Conservation (phyloP, 1,140 invertebrate species). For the Brachionus koreanus region DNA sequence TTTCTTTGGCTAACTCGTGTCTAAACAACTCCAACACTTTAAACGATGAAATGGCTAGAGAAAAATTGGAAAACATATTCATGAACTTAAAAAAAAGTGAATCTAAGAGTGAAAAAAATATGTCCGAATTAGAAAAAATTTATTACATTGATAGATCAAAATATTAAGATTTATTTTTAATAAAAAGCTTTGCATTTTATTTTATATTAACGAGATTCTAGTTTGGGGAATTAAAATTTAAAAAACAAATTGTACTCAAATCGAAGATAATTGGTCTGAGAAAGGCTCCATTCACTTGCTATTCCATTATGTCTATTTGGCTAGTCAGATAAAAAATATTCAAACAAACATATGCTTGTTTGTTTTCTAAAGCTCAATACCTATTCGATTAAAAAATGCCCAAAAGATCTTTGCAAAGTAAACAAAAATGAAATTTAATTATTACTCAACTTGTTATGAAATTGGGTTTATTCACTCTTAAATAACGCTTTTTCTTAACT, state of each 20-base stretch:
- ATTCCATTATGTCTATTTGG: not conserved
- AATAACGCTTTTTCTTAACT: not conserved
- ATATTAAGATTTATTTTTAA: not conserved
- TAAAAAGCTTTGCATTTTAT: not conserved
- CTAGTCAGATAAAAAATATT: not conserved
- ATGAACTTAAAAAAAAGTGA: not conserved
- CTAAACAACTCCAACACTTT: not conserved
- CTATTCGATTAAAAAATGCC: not conserved
- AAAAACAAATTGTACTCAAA: not conserved
- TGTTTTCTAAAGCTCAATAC: not conserved
- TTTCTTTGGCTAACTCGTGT: not conserved
- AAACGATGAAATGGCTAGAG: not conserved
- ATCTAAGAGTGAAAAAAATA: not conserved
- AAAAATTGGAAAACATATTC: not conserved
- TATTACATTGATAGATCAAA: constrained; percentile 22
- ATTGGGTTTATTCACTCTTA: too few relatives aligned
- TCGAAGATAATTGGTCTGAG: not conserved
- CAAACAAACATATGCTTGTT: not conserved
- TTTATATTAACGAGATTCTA: not conserved
- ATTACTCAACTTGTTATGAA: too few relatives aligned
- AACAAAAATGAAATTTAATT: not conserved
- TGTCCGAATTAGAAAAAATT: constrained; percentile 4
- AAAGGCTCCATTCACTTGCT: not conserved
- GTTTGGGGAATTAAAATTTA: not conserved
- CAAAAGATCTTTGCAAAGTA: not conserved